Evolutionary conservation across 30 jellyfish, hydroid and myxozoan genomes (phyloP), one percentile per base, ranked within the genome.

Genomic region (Aurelia sp.): DNA sequence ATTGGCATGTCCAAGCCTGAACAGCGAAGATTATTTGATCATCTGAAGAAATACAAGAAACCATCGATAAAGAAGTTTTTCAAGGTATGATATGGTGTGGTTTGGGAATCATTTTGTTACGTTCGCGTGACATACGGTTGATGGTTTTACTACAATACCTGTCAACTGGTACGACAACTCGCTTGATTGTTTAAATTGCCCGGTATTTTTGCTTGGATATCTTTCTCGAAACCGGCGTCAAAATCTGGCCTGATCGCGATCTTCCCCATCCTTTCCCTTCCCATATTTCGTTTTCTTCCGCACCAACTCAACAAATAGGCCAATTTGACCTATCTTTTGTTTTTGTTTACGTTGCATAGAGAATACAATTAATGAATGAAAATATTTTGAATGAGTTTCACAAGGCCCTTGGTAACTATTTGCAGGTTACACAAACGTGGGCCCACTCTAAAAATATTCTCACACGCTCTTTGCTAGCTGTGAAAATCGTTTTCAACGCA

Each of bases 1-100:
- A 83, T 94, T 20, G 96, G 95, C 48, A 94, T 94, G 98, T 77
- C 98, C 73, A 94, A 80, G 90, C 98, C 98, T 15, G 98, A 94
- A 55, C 91, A 84, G 62, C 79, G 98, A 81, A 64, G 98, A 10
- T 81, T 94, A 44, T 80, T 94, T 60, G 98, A 89, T 24, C 81
- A 76, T 51, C 55, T 88, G 50, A 94, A 94, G 91, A 94, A 81
- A 65, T 21, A 51, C 63, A 89, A 89, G 59, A 82, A 74, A 78
- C 87, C 81, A 5, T 81, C 87, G 13, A 20, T 89, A 12, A 69
- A 81, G 80, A 52, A 51, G 72, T 19, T 88, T 47, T 88, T 88
- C 81, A 75, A 80, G 90, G 89, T 86, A 12, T 18, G 72, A 33
- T 67, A 31, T 24, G 17, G n/a, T 13, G 0, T 18, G 18, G 15